Base-by-base conservation (phyloP, 2,797 vertebrate species). In the Esox lucius region DNA sequence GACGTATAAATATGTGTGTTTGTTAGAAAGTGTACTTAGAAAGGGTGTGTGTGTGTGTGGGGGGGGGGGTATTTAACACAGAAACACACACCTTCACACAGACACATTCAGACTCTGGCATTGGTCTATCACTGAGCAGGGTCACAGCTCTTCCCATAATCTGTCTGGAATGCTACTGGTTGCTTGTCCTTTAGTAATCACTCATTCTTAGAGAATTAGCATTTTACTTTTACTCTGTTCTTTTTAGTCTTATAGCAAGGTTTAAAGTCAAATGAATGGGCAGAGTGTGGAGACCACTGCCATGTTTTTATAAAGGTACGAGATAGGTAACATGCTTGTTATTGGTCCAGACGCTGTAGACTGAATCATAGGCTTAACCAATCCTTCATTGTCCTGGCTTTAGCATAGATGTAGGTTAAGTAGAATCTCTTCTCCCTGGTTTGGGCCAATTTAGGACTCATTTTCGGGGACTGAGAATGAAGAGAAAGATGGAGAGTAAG, bases 81-180 rank as follows among this genome's bases (percentile, higher is more conserved):
- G 31, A 31, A 28, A 31, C 31, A 31, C 28, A 31, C 28, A 17
- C 46, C 70, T 0, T 71, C 73, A 78, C 46, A 72, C 77, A 80
- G 72, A 65, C 70, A 39, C 56, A 67, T 48, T 28, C 16, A 22
- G 17, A n/a, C 46, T 24, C 22, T 48, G 19, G 51, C 66, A 42
- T 71, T 35, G 56, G 17, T 56, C 67, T 26, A 13, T 19, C 33
- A 26, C 67, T 72, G 75, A 86, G 83, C 64, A 85, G 75, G 84
- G 88, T 73, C 87, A 86, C 22, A 74, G 73, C 73, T 87, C 81
- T 73, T 75, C 59, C 74, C 74, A 75, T 89, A 87, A 88, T 89
- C 88, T 86, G 3, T 1, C 75, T 59, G 70, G 77, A 82, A 86
- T 82, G 77, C 74, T 74, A 68, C 77, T 74, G 78, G 79, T 75